Conservation (phyloP, 2,113 vertebrate species). For the Leucosticte australis region DNA sequence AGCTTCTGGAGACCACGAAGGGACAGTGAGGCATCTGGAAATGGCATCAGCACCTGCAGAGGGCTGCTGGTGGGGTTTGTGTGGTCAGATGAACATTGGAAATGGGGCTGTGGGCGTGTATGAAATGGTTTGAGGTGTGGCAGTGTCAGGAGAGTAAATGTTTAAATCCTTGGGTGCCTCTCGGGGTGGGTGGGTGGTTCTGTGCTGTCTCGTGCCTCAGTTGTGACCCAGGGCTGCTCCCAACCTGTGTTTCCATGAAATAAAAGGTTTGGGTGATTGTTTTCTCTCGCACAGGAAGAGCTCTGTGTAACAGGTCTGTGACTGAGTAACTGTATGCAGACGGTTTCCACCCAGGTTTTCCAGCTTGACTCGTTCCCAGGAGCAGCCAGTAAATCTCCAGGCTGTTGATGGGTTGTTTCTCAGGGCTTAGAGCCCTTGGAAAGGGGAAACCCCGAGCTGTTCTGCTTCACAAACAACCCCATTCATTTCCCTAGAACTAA, state of each 20-base stretch:
- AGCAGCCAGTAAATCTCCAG: neutral
- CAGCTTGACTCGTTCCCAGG: neutral
- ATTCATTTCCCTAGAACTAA: conserved; percentile 6
- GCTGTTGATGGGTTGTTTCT: neutral
- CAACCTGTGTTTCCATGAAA: neutral
- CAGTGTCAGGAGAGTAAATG: rapidly evolving
- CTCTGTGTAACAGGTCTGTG: neutral
- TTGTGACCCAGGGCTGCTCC: neutral
- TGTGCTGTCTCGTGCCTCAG: neutral
- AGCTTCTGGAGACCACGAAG: neutral
- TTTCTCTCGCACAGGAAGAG: rapidly evolving
- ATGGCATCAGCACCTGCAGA: rapidly evolving
- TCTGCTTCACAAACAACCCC: conserved; percentile 10
- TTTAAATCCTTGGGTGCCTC: rapidly evolving
- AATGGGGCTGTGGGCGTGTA: rapidly evolving
- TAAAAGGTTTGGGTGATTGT: neutral
- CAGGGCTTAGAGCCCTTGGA: neutral
- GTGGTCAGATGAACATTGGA: rapidly evolving
- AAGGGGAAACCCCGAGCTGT: neutral
- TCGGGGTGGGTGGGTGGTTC: neutral
- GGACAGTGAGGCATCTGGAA: neutral
- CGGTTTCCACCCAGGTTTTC: neutral
- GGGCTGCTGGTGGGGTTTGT: neutral
- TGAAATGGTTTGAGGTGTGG: rapidly evolving
- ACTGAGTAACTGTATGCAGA: neutral